Evolutionary conservation across 2,888 invertebrate species (phyloP).

Genomic region (Drosophila recens): DNA sequence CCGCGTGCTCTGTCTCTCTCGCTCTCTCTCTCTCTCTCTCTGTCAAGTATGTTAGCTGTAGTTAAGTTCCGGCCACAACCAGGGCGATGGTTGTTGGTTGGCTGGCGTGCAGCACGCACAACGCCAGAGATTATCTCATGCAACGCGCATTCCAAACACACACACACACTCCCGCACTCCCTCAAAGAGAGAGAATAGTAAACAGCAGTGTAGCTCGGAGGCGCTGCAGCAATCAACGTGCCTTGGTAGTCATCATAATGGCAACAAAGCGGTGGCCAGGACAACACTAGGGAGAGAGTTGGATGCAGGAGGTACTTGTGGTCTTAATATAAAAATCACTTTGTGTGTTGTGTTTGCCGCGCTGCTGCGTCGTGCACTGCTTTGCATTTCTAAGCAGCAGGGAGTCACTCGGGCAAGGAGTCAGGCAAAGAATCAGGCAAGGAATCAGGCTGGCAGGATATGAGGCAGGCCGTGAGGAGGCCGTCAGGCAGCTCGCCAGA

Average conservation of each 20-base stretch:
- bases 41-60: constrained; percentile 22
- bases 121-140: constrained; percentile 76
- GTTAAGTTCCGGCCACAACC: constrained; percentile 46
- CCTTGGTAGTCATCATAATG: constrained; percentile 76
- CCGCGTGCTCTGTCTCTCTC: constrained; percentile 43
- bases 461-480: constrained; percentile 5
- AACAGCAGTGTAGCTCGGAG: constrained; percentile 40
- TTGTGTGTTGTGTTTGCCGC: constrained; percentile 77
- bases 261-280: constrained; percentile 69
- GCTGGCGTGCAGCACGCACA: constrained; percentile 77
- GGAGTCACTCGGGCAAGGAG: constrained; percentile 25
- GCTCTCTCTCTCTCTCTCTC: background rate
- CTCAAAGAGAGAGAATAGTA: constrained; percentile 5
- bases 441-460: background rate
- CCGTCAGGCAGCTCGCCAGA: constrained; percentile 4
- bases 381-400: constrained; percentile 78
- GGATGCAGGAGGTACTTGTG: constrained; percentile 69
- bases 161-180: constrained; percentile 8
- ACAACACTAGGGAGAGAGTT: constrained; percentile 32
- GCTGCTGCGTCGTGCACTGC: constrained; percentile 61
- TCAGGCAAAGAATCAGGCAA: constrained; percentile 4
- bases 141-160: constrained; percentile 68
- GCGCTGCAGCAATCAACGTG: constrained; percentile 73
- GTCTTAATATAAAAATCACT: constrained; percentile 81
- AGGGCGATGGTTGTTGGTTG: constrained; percentile 52